Evolutionary conservation across 2,888 invertebrate species (phyloP), one percentile per base, ranked within the genome.

Genomic region (Drosophila borealis): DNA sequence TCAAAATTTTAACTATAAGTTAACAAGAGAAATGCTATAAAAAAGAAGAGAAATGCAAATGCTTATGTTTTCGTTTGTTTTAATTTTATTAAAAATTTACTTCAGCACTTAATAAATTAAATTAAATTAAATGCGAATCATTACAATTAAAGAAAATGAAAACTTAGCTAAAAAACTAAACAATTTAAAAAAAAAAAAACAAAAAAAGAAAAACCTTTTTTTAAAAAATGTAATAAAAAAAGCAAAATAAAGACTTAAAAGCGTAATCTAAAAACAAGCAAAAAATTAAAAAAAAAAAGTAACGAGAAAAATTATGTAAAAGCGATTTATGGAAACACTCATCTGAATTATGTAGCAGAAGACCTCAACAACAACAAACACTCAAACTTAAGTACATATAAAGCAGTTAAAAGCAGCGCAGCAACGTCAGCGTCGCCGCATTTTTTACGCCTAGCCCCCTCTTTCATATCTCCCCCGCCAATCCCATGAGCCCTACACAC

Each of bases 181-280:
- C 37, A 67, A 78, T 51, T 62, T 36, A 48, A 55, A 51, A 63
- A 34, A 14, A 44, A 46, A 49, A 63, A 64, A 60, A 67, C 70
- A 70, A 75, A 63, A 70, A 72, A 65, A 53, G 70, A 74, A 79
- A 79, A 70, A 63, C 72, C 70, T 74, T 79, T 78, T 80, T 72
- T 57, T 69, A 76, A 81, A 86, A 89, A 89, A 83, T 81, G 78
- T 82, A 89, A 89, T 90, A 90, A 89, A 88, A 90, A 91, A 90
- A 91, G 90, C 90, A 92, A 91, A 91, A 91, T 85, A 91, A 92
- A 92, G 91, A 92, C 92, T 92, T 92, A 85, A 90, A 90, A 88
- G 65, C 55, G 69, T 69, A 79, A 90, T 80, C 74, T 84, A 81
- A 79, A 86, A 64, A 34, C 39, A 63, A 70, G 34, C 51, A 34